These are phyloP conservation scores for Mythimna pallens DNA, from an alignment of 2,888 invertebrate species.

Conservation along the genomic window DNA sequence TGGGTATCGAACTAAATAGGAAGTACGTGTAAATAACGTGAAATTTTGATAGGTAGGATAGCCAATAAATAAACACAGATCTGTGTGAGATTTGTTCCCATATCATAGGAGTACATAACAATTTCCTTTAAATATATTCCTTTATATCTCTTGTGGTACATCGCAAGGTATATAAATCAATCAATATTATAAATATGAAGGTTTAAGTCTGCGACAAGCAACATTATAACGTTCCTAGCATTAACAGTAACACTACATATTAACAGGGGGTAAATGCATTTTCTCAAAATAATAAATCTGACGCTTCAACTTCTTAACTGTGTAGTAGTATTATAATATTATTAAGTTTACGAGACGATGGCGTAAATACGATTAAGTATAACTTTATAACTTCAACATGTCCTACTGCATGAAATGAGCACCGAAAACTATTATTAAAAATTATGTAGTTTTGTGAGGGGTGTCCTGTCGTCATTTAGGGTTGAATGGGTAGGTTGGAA, in stretches of 20 bases:
- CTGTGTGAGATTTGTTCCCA: conserved; percentile 55
- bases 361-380: conserved; percentile 58
- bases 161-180: conserved; percentile 35
- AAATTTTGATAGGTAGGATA: conserved; percentile 23
- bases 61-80: conserved; percentile 25
- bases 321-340: conserved; percentile 59
- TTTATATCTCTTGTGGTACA: conserved; percentile 41
- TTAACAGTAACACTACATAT: conserved; percentile 76
- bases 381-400: conserved; percentile 65
- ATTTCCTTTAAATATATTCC: conserved; percentile 37
- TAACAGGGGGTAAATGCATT: conserved; percentile 86
- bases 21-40: conserved; percentile 15
- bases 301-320: conserved; percentile 69
- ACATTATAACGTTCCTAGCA: conserved; percentile 68
- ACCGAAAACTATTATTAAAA: conserved; percentile 64
- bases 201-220: conserved; percentile 66
- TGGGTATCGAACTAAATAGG: conserved; percentile 12
- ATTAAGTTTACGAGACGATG: conserved; percentile 65
- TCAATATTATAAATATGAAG: conserved; percentile 34
- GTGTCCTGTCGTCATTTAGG: neutral
- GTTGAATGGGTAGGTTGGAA: neutral
- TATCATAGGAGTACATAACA: conserved; percentile 45
- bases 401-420: conserved; percentile 82
- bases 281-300: conserved; percentile 84
- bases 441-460: conserved; percentile 49